Conservation (phyloP, 2,113 vertebrate species). For the Pagrus major region DNA sequence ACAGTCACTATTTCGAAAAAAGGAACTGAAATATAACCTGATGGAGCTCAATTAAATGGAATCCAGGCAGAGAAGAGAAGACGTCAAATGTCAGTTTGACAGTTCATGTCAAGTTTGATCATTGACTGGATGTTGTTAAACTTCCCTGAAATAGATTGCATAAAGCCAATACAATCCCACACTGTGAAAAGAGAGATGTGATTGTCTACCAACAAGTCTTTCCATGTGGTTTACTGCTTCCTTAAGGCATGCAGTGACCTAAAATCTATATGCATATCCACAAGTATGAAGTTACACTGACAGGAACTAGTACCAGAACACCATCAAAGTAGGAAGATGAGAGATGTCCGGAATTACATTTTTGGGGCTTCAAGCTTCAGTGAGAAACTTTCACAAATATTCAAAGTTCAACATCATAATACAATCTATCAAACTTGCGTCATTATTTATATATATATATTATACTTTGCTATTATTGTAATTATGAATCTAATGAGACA, state of each 20-base stretch:
- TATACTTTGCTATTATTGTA: too few species aligned
- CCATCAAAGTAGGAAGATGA: constrained; percentile 6
- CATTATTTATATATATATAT: too few species aligned
- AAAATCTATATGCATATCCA: constrained; percentile 13
- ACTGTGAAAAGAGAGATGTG: background rate
- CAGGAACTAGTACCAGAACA: constrained; percentile 2
- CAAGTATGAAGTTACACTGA: constrained; percentile 1
- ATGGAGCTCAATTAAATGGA: constrained; percentile 13
- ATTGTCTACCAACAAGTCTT: constrained; percentile 1
- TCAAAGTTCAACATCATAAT: too few species aligned
- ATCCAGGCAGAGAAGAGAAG: background rate
- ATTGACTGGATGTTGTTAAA: constrained; percentile 3
- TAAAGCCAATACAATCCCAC: background rate
- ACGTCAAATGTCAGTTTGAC: constrained; percentile 7
- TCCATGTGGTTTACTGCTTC: background rate
- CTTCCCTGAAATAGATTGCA: background rate
- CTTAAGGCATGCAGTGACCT: constrained; percentile 7
- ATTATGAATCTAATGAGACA: too few species aligned
- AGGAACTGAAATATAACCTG: constrained; percentile 10
- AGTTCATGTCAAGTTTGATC: constrained; percentile 11
- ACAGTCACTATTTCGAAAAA: background rate
- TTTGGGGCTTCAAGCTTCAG: too few species aligned
- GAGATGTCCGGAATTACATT: too few species aligned
- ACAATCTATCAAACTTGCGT: too few species aligned
- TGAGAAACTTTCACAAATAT: too few species aligned